Percentiles rank a stretch among this genome's conserved stretches.
These are phyloP conservation scores for Syrista parreyssii DNA, from an alignment of 2,888 invertebrate species.

Conservation along the genomic window DNA sequence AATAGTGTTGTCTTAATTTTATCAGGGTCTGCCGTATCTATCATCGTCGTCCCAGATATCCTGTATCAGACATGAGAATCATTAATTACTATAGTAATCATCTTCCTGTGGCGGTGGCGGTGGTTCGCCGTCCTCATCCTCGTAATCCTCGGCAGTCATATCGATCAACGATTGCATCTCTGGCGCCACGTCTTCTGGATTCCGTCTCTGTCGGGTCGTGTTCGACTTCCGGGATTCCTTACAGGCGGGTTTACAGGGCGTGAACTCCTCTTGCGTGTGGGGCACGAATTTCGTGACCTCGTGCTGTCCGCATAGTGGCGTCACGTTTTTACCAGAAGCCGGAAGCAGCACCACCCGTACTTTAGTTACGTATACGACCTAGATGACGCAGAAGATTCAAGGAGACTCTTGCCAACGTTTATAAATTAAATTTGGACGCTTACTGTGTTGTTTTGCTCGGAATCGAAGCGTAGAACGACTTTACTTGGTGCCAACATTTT, in stretches of 20 bases:
- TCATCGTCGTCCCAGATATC: background rate
- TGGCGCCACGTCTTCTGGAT: slow-evolving; percentile 1
- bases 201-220: slow-evolving; percentile 13
- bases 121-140: slow-evolving; percentile 11
- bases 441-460: slow-evolving; percentile 22
- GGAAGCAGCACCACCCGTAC: slow-evolving; percentile 20
- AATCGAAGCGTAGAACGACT: slow-evolving; percentile 25
- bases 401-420: background rate
- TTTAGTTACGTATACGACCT: slow-evolving; percentile 23
- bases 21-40: background rate
- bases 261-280: slow-evolving; percentile 23
- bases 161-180: background rate
- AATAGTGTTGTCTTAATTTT: background rate
- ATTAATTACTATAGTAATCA: slow-evolving; percentile 22
- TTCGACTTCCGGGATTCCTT: slow-evolving; percentile 7
- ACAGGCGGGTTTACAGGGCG: slow-evolving; percentile 15
- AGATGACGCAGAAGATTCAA: background rate
- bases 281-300: slow-evolving; percentile 25
- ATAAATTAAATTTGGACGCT: slow-evolving; percentile 6
- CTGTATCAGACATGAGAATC: slow-evolving; percentile 3
- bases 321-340: slow-evolving; percentile 3
- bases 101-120: background rate
- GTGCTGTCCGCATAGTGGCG: slow-evolving; percentile 22
- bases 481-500: slow-evolving; percentile 21
- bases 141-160: background rate